phyloP scores from a whole-genome alignment of 2,113 vertebrate genomes.

The Bambusicola thoracicus region DNA sequence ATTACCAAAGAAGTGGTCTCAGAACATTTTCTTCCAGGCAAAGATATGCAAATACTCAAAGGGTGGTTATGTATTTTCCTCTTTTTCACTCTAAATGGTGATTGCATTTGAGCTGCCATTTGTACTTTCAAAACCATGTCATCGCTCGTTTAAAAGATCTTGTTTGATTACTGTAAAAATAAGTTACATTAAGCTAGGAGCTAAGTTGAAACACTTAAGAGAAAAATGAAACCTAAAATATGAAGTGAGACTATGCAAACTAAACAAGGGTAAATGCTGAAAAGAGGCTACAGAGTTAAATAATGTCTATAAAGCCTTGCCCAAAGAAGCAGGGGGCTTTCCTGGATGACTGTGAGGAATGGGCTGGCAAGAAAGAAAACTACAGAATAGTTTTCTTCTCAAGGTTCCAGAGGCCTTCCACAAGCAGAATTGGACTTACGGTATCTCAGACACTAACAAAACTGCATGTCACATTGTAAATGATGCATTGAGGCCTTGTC shows the following conservation, averaged over 20 bases:
- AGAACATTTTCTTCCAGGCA: neutral
- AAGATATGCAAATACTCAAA: neutral
- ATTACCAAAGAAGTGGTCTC: neutral
- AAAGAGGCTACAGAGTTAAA: neutral
- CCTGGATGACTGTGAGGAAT: neutral
- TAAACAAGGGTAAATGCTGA: neutral
- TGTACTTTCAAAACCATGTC: neutral
- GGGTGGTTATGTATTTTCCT: neutral
- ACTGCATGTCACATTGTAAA: neutral
- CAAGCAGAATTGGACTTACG: neutral
- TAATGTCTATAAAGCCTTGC: neutral
- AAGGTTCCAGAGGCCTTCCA: neutral
- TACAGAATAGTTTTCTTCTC: neutral
- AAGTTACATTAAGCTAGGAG: neutral
- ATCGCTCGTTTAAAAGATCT: neutral
- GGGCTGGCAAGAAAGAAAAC: neutral
- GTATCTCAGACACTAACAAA: neutral
- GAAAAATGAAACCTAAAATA: conserved; percentile 2
- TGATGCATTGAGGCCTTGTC: neutral
- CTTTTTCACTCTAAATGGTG: neutral
- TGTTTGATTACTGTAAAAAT: neutral
- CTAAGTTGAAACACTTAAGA: neutral
- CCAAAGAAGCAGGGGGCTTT: neutral
- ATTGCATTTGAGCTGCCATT: neutral
- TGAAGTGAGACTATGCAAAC: neutral